These are phyloP conservation scores for Gambelia wislizenii DNA, from an alignment of 2,797 vertebrate genomes.

Conservation along the genomic window DNA sequence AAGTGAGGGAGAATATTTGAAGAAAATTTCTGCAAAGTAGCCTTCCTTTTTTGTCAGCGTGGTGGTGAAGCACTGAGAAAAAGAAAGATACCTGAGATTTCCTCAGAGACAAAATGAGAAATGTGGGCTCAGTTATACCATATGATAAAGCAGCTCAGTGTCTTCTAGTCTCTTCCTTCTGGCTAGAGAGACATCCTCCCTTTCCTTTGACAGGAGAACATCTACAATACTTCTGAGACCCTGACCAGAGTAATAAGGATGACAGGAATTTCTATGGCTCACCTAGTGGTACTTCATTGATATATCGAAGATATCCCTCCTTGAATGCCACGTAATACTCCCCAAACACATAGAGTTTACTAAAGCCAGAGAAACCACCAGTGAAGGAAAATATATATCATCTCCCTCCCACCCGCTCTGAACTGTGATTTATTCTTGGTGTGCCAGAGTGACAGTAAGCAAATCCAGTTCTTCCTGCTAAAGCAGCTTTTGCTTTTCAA, in stretches of 20 bases:
- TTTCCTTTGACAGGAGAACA: not conserved
- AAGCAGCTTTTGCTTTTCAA: constrained; percentile 51
- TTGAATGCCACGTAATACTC: constrained; percentile 8
- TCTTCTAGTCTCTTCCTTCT: not conserved
- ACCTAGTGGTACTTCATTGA: not conserved
- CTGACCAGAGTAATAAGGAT: not conserved
- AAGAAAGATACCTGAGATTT: not conserved
- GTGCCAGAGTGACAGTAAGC: constrained; percentile 65
- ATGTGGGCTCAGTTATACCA: not conserved
- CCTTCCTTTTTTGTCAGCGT: not conserved
- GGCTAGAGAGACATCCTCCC: not conserved
- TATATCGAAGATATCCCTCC: not conserved
- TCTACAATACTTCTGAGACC: not conserved
- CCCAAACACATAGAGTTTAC: constrained; percentile 54
- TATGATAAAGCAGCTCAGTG: not conserved
- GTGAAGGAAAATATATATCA: constrained; percentile 43
- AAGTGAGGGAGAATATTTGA: not conserved
- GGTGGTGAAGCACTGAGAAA: not conserved
- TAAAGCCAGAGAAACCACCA: constrained; percentile 46
- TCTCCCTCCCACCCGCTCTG: not conserved
- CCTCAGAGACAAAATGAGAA: not conserved
- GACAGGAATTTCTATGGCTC: not conserved
- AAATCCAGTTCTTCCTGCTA: constrained; percentile 71
- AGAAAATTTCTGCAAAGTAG: not conserved
- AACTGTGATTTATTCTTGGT: constrained; percentile 63